Evolutionary conservation across 2,797 vertebrate genomes (phyloP).

Genomic region (Oceanodroma leucorhoa): DNA sequence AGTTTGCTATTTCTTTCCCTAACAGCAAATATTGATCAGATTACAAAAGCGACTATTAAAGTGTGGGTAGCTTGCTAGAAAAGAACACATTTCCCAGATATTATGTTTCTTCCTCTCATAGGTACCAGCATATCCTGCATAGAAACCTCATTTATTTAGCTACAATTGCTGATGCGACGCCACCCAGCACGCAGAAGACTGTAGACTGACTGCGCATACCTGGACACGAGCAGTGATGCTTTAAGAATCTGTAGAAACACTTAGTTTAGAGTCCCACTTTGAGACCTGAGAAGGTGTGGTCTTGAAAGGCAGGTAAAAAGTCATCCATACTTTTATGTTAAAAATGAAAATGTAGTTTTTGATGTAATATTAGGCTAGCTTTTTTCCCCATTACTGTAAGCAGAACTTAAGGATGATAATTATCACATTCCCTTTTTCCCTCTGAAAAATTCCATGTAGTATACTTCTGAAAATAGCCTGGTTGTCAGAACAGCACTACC

Average conservation of each 20-base stretch:
- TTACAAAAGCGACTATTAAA: neutral
- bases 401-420: neutral
- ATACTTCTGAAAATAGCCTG: neutral
- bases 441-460: neutral
- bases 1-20: neutral
- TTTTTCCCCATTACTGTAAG: neutral
- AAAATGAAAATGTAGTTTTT: neutral
- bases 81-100: neutral
- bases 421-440: neutral
- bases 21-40: neutral
- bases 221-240: fast-evolving
- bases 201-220: neutral
- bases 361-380: neutral
- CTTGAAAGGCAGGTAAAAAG: neutral
- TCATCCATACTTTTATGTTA: neutral
- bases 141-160: slow-evolving; percentile 95
- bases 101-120: slow-evolving; percentile 20
- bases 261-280: neutral
- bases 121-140: slow-evolving; percentile 95
- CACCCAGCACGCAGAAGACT: slow-evolving; percentile 53
- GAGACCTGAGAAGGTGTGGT: neutral
- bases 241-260: neutral
- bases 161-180: slow-evolving; percentile 89
- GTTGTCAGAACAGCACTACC: neutral
- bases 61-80: neutral